Conservation (phyloP, 2,797 vertebrate species). For the Molossus alvarezi region DNA sequence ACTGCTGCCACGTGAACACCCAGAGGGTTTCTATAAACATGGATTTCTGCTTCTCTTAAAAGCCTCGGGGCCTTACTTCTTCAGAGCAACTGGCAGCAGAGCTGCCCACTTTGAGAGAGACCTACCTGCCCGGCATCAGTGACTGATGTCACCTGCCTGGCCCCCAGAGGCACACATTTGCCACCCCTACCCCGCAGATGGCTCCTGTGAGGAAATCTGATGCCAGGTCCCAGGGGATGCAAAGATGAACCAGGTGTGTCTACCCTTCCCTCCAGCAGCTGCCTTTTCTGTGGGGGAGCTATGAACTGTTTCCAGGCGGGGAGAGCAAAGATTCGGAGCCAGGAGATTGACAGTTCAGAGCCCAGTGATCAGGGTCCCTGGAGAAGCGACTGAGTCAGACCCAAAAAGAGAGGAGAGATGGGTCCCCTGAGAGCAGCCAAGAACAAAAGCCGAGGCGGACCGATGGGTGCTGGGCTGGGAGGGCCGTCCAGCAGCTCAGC, state of each 20-base stretch:
- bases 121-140: background rate
- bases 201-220: background rate
- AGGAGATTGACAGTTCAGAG: background rate
- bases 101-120: background rate
- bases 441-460: too few species aligned
- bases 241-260: background rate
- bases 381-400: background rate
- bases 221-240: background rate
- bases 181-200: background rate
- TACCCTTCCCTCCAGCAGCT: background rate
- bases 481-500: background rate
- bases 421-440: background rate
- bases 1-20: background rate
- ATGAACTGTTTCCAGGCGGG: background rate
- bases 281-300: background rate
- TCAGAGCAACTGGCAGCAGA: background rate
- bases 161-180: background rate
- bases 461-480: background rate
- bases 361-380: background rate
- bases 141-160: background rate
- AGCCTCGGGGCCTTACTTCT: background rate
- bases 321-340: background rate
- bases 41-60: conserved; percentile 18
- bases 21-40: conserved; percentile 10
- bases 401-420: background rate